phyloP scores from a whole-genome alignment of 2,797 vertebrate genomes.

The Poecile montanus region DNA sequence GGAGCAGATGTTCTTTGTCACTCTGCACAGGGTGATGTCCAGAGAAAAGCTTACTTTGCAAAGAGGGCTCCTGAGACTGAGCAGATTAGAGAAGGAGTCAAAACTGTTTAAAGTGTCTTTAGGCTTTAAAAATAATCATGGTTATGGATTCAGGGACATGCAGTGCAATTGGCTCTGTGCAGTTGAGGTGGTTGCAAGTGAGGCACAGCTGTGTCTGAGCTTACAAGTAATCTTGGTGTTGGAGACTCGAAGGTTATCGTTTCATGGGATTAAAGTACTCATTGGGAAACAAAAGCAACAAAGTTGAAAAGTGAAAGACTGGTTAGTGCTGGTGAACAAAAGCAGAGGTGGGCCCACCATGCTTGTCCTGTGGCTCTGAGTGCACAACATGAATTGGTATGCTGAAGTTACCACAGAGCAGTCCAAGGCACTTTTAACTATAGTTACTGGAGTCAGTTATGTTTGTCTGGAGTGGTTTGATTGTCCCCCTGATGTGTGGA shows the following conservation, averaged over 20 bases:
- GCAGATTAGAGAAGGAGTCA: not conserved
- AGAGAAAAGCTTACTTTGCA: constrained; percentile 15
- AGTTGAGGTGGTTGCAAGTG: not conserved
- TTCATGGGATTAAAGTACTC: not conserved
- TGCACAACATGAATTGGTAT: not conserved
- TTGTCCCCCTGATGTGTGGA: not conserved
- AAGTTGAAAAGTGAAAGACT: not conserved
- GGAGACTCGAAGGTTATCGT: not conserved
- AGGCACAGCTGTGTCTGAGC: not conserved
- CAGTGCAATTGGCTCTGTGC: not conserved
- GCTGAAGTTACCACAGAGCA: not conserved
- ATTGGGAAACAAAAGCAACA: not conserved
- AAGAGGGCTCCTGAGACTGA: not conserved
- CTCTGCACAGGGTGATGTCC: not conserved
- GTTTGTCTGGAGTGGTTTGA: not conserved
- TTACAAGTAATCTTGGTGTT: not conserved
- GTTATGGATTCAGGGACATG: not conserved
- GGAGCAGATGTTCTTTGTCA: constrained; percentile 46
- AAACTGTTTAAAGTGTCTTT: not conserved
- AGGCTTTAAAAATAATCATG: not conserved
- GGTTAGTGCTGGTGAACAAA: not conserved
- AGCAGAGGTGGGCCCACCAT: not conserved
- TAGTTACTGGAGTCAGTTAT: not conserved
- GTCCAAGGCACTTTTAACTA: not conserved
- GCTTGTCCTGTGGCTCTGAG: not conserved